Evolutionary conservation across 2,113 vertebrate species (phyloP), one percentile per base, ranked within the genome.

Genomic region (Cichladusa arquata): DNA sequence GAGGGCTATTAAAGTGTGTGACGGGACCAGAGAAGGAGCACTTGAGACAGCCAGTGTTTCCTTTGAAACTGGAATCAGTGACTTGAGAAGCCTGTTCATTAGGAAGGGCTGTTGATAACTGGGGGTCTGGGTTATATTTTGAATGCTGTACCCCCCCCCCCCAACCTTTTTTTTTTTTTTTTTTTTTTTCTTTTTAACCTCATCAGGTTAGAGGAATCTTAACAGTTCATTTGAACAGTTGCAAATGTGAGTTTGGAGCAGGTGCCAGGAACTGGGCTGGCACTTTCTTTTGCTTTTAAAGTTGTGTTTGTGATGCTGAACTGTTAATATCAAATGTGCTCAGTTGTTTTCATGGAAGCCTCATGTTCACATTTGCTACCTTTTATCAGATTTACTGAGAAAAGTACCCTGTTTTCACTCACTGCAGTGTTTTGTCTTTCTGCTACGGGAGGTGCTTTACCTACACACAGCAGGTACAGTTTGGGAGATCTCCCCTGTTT

Each of bases 31-130:
- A 78, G 92, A 81, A 86, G 42, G 53, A 40, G 13, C 45, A 92
- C 92, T 95, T 81, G 86, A 95, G 88, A 86, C 80, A 60, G 61
- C 40, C 77, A 58, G 67, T 64, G 77, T 86, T 97, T 95, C 85
- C 86, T 96, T 94, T 95, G 88, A 97, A 94, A 92, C 36, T 67
- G 48, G 83, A 90, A 78, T 86, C 71, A 47, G 69, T 74, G 96
- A 74, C 88, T 96, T 78, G 80, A 94, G 88, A 84, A 81, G 65
- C 71, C 71, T 73, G 60, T 42, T 91, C 73, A 44, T 81, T 90
- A 88, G 93, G 79, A 81, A 93, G 77, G 77, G 61, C 57, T 88
- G 40, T 88, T 84, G 92, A 51, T 73, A 88, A 83, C 51, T 86
- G 38, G 3, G 88, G 73, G 72, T 71, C 90, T 93, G 92, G 76